Evolutionary conservation across 2,797 vertebrate genomes (phyloP), one percentile per base, ranked within the genome.

Genomic region (Botia almorhae): DNA sequence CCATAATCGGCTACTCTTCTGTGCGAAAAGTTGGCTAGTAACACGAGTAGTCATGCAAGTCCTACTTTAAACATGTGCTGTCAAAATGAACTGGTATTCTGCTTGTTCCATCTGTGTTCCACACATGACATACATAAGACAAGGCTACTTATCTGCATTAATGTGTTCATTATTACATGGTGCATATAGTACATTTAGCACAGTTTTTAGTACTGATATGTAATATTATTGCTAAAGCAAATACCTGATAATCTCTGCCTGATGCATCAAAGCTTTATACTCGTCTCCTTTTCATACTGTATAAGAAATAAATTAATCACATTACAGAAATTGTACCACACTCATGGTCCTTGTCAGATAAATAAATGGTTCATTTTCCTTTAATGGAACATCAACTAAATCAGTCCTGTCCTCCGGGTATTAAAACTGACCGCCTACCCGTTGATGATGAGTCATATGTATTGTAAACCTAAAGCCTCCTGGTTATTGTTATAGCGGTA

Each of bases 401-500:
- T 71, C 74, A 48, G 29, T 63, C 58, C 50, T 82, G 26, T 43
- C 39, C 67, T 61, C 56, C 76, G 80, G 48, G 68, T 83, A 75
- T 82, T 46, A 81, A 79, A 81, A 60, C 68, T 48, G 64, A 72
- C 76, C 12, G 75, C 81, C 85, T 61, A 79, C 83, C 72, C 69
- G 48, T 76, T 72, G 17, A 50, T 6, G 51, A 67, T 87, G 81
- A 89, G 87, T 91, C 87, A 87, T 87, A 29, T 80, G 63, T 79
- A 75, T 83, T 89, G 69, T 60, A 86, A 85, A 63, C 53, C 61
- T 72, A 51, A 68, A 75, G 79, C 82, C 82, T 86, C 76, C 81
- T 81, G 83, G 82, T 76, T 84, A 76, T 80, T 81, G 70, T 81
- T 81, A 81, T 8, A 72, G 33, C 36, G 8, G 33, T 12, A 39